Conservation (phyloP, 2,797 vertebrate genomes). For the Miichthys miiuy region DNA sequence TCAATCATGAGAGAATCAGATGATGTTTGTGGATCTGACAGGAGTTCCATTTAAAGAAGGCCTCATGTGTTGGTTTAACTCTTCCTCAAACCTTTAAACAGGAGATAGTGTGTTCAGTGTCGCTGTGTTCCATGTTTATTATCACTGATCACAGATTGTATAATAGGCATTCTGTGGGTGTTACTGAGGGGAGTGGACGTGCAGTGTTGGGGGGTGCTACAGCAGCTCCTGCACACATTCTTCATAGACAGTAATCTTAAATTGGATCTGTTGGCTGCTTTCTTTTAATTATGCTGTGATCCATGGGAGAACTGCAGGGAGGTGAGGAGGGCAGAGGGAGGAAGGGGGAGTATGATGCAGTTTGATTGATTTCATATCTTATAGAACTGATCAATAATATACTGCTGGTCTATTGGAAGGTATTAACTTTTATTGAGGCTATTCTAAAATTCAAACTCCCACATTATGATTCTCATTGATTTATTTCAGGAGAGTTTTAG, state of each 20-base stretch:
- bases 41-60: constrained; percentile 5
- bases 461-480: constrained; percentile 16
- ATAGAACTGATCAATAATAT: constrained; percentile 54
- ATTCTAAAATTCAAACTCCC: neutral
- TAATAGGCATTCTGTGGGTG: constrained; percentile 51
- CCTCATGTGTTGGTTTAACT: neutral
- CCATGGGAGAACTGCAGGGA: constrained; percentile 57
- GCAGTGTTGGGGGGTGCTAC: neutral
- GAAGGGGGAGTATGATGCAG: constrained; percentile 21
- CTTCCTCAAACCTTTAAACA: constrained; percentile 13
- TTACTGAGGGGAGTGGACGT: constrained; percentile 11
- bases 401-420: constrained; percentile 4
- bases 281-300: constrained; percentile 85
- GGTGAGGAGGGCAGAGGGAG: constrained; percentile 34
- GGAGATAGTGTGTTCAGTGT: constrained; percentile 23
- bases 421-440: constrained; percentile 3
- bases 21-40: constrained; percentile 4
- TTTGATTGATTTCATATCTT: constrained; percentile 63
- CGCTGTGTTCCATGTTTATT: constrained; percentile 48
- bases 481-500: neutral
- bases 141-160: constrained; percentile 62
- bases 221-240: constrained; percentile 69
- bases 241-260: constrained; percentile 83
- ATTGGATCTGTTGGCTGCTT: constrained; percentile 87
- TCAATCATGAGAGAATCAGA: constrained; percentile 12